A percentile compares a stretch with the other conserved stretches of the same genome.
Conservation (phyloP, 2,113 vertebrate species). For the Rhinolophus sinicus region DNA sequence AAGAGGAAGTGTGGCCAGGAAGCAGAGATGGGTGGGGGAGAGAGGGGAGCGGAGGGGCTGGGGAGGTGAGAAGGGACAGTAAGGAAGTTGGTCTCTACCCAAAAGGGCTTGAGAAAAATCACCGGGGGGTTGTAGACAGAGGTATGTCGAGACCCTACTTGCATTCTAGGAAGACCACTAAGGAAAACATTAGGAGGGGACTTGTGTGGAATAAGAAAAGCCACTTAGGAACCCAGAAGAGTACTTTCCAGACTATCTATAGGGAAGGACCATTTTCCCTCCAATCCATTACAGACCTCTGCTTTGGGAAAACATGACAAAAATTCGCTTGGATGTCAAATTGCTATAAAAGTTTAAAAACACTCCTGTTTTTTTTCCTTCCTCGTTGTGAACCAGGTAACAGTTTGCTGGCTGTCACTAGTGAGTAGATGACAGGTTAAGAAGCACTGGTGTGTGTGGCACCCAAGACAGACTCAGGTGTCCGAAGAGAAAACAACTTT, state of each 20-base stretch:
- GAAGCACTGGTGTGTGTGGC: background rate
- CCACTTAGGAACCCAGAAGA: background rate
- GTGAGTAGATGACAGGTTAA: background rate
- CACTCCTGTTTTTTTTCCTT: background rate
- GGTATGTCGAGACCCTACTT: too few relatives aligned
- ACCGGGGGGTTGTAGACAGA: background rate
- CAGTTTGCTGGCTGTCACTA: background rate
- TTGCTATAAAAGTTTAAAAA: background rate
- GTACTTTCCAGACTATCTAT: background rate
- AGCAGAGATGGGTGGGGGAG: background rate
- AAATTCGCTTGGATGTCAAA: conserved; percentile 5
- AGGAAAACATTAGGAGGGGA: background rate
- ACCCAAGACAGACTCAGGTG: background rate
- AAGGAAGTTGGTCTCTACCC: background rate
- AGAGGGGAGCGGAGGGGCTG: background rate
- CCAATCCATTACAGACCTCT: background rate
- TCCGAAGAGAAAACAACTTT: background rate
- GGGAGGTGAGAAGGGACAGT: too few relatives aligned
- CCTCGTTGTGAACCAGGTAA: background rate
- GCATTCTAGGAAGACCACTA: background rate
- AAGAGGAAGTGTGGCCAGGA: background rate
- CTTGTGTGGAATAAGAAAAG: background rate
- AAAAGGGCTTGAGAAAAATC: background rate
- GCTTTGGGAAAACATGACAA: conserved; percentile 14
- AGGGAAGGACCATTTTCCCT: background rate